Base-by-base conservation (phyloP, 2,113 vertebrate genomes). In the Chaetops frenatus region DNA sequence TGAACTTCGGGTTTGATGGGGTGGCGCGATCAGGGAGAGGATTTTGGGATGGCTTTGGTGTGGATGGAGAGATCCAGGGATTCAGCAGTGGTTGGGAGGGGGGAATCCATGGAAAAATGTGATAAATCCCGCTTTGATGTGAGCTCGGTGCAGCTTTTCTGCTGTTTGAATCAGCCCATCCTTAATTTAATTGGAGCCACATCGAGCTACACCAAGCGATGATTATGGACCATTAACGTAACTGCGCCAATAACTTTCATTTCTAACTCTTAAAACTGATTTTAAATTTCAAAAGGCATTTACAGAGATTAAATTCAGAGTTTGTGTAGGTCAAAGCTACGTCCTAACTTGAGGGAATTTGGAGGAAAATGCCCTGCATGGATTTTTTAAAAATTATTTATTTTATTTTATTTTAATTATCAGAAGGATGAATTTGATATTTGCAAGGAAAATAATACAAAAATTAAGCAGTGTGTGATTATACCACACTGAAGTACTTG, bases 1-100 rank as follows among this genome's bases (percentile, higher is more conserved):
- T 82, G 6, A 28, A 42, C 4, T 4, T 7, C 10, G 35, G 0
- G 7, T 72, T 38, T 10, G 45, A 6, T 15, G 4, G 3, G 1
- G 9, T 8, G 40, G 24, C 18, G 1, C 7, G 3, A 9, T 10
- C 3, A 2, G n/a, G 33, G 48, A 9, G 24, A 28, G 48, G 29
- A 36, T 1, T 58, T 47, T 14, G 11, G 23, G 10, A 1, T 15
- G 17, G 35, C 1, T 50, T 67, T 24, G n/a, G 53, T 19, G 40
- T 4, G 33, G 19, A 1, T 12, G 33, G 15, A 14, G 6, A 6
- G 7, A 15, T 27, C 2, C 3, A 14, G 12, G 38, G 38, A 38
- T 38, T 38, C 38, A 38, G 38, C 38, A 38, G 38, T 38, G 38
- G 38, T 38, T 38, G 38, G 38, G 17, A 3, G 16, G 31, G 66